phyloP scores from a whole-genome alignment of 2,797 vertebrate species.

The Calcarius lapponicus region DNA sequence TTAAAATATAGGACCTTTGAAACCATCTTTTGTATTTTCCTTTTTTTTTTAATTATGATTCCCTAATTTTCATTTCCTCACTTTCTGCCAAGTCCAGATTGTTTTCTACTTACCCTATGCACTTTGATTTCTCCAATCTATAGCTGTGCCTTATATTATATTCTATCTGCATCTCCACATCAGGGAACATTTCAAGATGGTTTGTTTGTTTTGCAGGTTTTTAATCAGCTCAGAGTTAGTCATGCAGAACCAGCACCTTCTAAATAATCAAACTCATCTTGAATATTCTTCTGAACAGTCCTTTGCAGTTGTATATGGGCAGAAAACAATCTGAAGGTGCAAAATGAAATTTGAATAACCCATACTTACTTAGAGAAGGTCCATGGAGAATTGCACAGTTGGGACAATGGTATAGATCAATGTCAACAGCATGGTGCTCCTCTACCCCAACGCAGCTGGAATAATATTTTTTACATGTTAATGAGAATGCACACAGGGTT shows the following conservation, averaged over 20 bases:
- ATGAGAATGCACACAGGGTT: not conserved
- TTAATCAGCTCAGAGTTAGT: not conserved
- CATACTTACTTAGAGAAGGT: slow-evolving; percentile 94
- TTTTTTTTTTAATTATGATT: not conserved
- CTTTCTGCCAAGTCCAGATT: not conserved
- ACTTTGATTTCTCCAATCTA: not conserved
- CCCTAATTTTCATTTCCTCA: not conserved
- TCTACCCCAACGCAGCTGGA: slow-evolving; percentile 96
- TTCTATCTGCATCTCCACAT: not conserved
- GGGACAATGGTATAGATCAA: slow-evolving; percentile 98
- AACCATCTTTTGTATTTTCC: not conserved
- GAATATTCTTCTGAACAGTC: not conserved
- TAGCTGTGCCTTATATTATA: not conserved
- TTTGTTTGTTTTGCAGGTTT: not conserved
- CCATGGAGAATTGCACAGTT: slow-evolving; percentile 92
- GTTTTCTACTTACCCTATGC: not conserved
- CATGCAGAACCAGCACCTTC: not conserved
- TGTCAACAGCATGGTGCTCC: slow-evolving; percentile 96
- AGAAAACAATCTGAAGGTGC: not conserved
- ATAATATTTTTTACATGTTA: slow-evolving; percentile 42
- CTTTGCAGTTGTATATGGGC: not conserved
- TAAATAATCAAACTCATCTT: not conserved
- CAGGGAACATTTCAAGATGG: not conserved
- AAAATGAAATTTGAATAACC: not conserved
- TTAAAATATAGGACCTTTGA: not conserved